Conservation (phyloP, 1,140 invertebrate genomes). For the Pseudomyrmex dendroicus region DNA sequence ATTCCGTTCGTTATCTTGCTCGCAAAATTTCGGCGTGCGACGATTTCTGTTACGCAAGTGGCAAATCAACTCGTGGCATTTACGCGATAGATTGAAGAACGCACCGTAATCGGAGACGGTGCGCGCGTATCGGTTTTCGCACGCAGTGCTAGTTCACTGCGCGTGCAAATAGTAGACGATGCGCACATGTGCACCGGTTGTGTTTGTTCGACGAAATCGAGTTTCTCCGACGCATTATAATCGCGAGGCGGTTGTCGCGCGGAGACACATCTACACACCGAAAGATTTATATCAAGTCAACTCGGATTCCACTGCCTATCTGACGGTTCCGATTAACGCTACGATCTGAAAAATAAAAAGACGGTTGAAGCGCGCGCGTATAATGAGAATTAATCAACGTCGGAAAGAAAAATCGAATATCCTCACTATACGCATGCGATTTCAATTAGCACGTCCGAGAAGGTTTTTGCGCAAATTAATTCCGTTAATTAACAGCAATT, state of each 20-base stretch:
- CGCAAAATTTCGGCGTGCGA: constrained; percentile 21
- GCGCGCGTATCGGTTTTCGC: constrained; percentile 19
- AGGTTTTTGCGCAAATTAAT: constrained; percentile 25
- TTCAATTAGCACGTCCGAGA: not conserved
- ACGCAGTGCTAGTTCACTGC: constrained; percentile 6
- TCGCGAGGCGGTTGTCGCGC: not conserved
- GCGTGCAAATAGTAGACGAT: constrained; percentile 52
- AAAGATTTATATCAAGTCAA: not conserved
- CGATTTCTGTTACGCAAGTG: constrained; percentile 26
- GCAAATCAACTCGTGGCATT: constrained; percentile 13
- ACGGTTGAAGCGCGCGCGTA: not conserved
- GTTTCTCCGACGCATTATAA: not conserved
- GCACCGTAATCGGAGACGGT: constrained; percentile 31
- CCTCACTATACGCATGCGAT: not conserved
- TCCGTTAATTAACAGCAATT: constrained; percentile 26
- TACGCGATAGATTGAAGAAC: constrained; percentile 13
- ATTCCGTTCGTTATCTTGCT: not conserved
- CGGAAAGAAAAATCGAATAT: constrained; percentile 13
- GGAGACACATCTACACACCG: not conserved
- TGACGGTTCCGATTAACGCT: not conserved
- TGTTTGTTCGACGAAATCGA: constrained; percentile 50
- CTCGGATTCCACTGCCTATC: not conserved
- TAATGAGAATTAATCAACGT: constrained; percentile 22
- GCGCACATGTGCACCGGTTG: constrained; percentile 50
- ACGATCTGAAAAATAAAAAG: not conserved